Base-by-base conservation (phyloP, 2,888 invertebrate genomes). In the Xiphydria camelus region DNA sequence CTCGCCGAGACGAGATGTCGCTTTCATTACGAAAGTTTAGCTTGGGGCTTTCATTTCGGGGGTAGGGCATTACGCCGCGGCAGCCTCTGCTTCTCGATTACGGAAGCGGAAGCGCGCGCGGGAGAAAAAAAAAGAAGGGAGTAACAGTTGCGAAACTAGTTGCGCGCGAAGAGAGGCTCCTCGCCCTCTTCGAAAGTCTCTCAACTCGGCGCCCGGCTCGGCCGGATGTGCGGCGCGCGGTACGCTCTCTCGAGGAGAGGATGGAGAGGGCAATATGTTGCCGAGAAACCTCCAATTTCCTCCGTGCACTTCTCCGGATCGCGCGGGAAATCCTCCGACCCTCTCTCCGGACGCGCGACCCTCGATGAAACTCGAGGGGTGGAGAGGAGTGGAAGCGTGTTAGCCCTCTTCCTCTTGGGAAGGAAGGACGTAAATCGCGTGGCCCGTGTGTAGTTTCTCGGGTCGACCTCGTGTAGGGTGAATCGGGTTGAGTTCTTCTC, bases 221-320 rank as follows among this genome's bases (percentile, higher is more conserved):
- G n/a, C n/a, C n/a, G n/a, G n/a, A n/a, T n/a, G n/a, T n/a, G n/a
- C n/a, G n/a, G n/a, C n/a, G n/a, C n/a, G n/a, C n/a, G n/a, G n/a
- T n/a, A n/a, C n/a, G n/a, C 36, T 33, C 22, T 41, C 23, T 47
- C 45, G 45, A 53, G 46, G 35, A 52, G 51, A 58, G 62, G 54
- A 59, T 62, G 37, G 56, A 59, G 58, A 62, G 59, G 57, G 59
- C 60, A 61, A 62, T 64, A 64, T 61, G 63, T 64, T 61, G 49
- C 45, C 45, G 60, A 57, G 61, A 59, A 64, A 58, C 60, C 62
- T 58, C 56, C 61, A 62, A 64, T 64, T 64, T 64, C 60, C 64
- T 60, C 49, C 47, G 50, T 48, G 53, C 22, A 34, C 10, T 38
- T 39, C 43, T 41, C 44, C 45, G 33, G 22, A 38, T 33, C 23